Evolutionary conservation across 2,113 vertebrate species (phyloP).

Genomic region (Silurus asotus): DNA sequence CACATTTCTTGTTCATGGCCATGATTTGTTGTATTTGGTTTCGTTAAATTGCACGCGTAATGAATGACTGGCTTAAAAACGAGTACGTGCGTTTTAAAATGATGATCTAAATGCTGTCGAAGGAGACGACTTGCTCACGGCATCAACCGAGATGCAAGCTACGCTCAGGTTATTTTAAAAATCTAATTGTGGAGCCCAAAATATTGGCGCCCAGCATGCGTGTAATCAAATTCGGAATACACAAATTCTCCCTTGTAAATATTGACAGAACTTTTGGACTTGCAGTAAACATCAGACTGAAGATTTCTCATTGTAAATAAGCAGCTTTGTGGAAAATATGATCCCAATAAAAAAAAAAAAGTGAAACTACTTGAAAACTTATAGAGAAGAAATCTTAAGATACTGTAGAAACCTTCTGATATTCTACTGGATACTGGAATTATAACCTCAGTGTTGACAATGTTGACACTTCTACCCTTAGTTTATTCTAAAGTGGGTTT

Average conservation of each 20-base stretch:
- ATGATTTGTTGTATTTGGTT: neutral
- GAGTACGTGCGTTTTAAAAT: neutral
- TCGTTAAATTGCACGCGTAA: neutral
- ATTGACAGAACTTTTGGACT: neutral
- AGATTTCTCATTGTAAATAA: neutral
- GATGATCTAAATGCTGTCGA: neutral
- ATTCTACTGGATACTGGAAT: too few species aligned
- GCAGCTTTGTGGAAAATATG: neutral
- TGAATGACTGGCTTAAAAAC: neutral
- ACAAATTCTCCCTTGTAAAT: neutral
- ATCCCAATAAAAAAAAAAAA: neutral
- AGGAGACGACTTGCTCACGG: neutral
- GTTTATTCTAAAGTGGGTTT: too few species aligned
- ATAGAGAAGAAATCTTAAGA: neutral
- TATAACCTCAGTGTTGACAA: too few species aligned
- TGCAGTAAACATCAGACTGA: neutral
- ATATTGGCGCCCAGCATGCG: neutral
- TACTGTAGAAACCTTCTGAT: too few species aligned
- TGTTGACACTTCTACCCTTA: too few species aligned
- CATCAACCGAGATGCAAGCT: neutral
- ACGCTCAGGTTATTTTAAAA: neutral
- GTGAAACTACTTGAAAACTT: neutral
- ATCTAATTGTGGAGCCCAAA: neutral
- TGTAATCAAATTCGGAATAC: neutral
- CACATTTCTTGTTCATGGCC: neutral